These are phyloP conservation scores for Epizoanthus ramosus DNA, from an alignment of 92 coral and sea anemone genomes.

Conservation along the genomic window DNA sequence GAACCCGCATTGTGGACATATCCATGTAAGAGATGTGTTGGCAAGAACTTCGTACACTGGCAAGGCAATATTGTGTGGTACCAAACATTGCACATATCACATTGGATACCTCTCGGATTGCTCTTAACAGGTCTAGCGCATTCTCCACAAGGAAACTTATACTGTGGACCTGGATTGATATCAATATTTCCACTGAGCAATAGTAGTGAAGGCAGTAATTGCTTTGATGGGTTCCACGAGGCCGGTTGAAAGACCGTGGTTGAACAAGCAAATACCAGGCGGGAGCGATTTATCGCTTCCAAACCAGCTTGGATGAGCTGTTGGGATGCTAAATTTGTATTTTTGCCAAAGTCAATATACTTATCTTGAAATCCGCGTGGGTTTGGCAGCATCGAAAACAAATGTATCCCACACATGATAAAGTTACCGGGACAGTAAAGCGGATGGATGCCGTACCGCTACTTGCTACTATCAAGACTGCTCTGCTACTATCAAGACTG, in stretches of 20 bases:
- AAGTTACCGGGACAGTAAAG: too few species aligned
- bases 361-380: slow-evolving; percentile 12
- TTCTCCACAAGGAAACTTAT: slow-evolving; percentile 32
- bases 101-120: slow-evolving; percentile 32
- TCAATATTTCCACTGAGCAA: slow-evolving; percentile 24
- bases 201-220: slow-evolving; percentile 29
- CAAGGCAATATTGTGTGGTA: slow-evolving; percentile 32
- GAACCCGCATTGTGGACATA: slow-evolving; percentile 42
- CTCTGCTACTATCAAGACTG: too few species aligned
- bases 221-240: slow-evolving; percentile 16
- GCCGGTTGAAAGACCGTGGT: slow-evolving; percentile 14
- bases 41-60: slow-evolving; percentile 46
- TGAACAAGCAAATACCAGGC: slow-evolving; percentile 29
- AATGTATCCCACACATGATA: neutral
- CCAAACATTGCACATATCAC: slow-evolving; percentile 45
- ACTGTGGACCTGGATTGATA: slow-evolving; percentile 27
- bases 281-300: slow-evolving; percentile 40
- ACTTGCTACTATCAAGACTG: too few species aligned
- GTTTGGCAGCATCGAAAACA: slow-evolving; percentile 4
- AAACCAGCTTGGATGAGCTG: slow-evolving; percentile 34
- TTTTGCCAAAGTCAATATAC: slow-evolving; percentile 37
- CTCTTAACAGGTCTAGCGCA: slow-evolving; percentile 21
- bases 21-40: slow-evolving; percentile 47
- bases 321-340: slow-evolving; percentile 18
- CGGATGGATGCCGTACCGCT: too few species aligned